A percentile compares a stretch with the other conserved stretches of the same genome.
Evolutionary conservation across 2,113 vertebrate genomes (phyloP).

Genomic region (Pseudorhombus dupliciocellatus): DNA sequence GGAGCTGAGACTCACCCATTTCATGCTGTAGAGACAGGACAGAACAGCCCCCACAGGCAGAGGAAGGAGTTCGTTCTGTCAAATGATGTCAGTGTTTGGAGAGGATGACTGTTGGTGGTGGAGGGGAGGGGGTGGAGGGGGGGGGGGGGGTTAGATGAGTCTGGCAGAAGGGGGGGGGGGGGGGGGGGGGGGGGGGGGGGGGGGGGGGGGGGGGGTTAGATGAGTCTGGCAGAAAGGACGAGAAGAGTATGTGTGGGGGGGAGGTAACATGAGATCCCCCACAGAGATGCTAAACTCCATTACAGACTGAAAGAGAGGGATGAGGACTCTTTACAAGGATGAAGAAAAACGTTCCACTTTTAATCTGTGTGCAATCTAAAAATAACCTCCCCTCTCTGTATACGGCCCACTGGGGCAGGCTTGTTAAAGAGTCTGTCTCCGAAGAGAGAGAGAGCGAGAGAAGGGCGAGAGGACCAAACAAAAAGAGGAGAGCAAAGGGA

Average conservation of each 20-base stretch:
- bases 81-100: slow-evolving; percentile 77
- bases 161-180: slow-evolving; percentile 43
- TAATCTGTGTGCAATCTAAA: slow-evolving; percentile 73
- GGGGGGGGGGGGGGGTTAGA: slow-evolving; percentile 13
- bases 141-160: slow-evolving; percentile 46
- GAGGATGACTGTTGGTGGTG: slow-evolving; percentile 61
- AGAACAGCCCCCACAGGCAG: slow-evolving; percentile 65
- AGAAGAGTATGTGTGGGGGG: slow-evolving; percentile 47
- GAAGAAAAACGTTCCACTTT: slow-evolving; percentile 71
- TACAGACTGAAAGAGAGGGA: slow-evolving; percentile 58
- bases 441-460: slow-evolving; percentile 25
- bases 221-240: slow-evolving; percentile 56
- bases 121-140: slow-evolving; percentile 19
- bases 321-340: slow-evolving; percentile 64
- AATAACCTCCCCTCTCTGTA: slow-evolving; percentile 68
- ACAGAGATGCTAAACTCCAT: slow-evolving; percentile 70
- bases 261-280: slow-evolving; percentile 62
- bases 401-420: slow-evolving; percentile 76
- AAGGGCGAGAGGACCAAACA: slow-evolving; percentile 54
- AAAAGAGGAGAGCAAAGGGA: slow-evolving; percentile 52
- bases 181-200: no score
- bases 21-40: slow-evolving; percentile 55
- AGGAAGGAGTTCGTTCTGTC: slow-evolving; percentile 63
- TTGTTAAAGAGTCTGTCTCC: slow-evolving; percentile 79
- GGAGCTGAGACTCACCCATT: slow-evolving; percentile 55